A percentile compares a stretch with the other conserved stretches of the same genome.
These are phyloP conservation scores for Acanthornis magna DNA, from an alignment of 2,797 vertebrate genomes.

Conservation along the genomic window DNA sequence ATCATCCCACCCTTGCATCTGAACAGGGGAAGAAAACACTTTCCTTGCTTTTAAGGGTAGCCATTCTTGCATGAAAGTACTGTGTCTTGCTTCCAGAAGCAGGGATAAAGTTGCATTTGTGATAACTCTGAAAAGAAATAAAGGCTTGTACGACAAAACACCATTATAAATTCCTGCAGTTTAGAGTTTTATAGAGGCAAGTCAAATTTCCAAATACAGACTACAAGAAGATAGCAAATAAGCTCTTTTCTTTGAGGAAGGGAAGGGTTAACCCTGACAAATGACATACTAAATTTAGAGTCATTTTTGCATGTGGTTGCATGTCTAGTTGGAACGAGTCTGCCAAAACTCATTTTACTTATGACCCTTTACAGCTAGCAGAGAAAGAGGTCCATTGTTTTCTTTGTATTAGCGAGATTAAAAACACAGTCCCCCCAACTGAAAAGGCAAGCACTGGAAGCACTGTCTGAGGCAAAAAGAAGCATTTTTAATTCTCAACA, in stretches of 20 bases:
- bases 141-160: neutral
- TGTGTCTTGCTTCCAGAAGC: neutral
- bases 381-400: conserved; percentile 76
- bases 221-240: conserved; percentile 21
- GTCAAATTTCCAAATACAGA: conserved; percentile 1
- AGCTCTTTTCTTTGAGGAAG: neutral
- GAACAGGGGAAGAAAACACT: neutral
- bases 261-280: conserved; percentile 70
- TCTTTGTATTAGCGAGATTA: conserved; percentile 63
- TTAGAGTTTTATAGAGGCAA: neutral
- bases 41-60: neutral
- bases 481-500: conserved; percentile 45
- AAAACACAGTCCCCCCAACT: conserved; percentile 61
- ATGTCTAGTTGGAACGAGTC: conserved; percentile 62
- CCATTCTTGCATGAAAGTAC: neutral
- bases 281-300: conserved; percentile 69
- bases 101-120: neutral
- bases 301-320: conserved; percentile 64
- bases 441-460: conserved; percentile 59
- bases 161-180: neutral
- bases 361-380: conserved; percentile 73
- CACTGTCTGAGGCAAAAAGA: conserved; percentile 43
- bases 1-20: neutral
- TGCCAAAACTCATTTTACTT: conserved; percentile 71
- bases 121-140: neutral